These are phyloP conservation scores for Lepidocyrtinus sp. DNA, from an alignment of 2,888 invertebrate genomes.

Conservation along the genomic window DNA sequence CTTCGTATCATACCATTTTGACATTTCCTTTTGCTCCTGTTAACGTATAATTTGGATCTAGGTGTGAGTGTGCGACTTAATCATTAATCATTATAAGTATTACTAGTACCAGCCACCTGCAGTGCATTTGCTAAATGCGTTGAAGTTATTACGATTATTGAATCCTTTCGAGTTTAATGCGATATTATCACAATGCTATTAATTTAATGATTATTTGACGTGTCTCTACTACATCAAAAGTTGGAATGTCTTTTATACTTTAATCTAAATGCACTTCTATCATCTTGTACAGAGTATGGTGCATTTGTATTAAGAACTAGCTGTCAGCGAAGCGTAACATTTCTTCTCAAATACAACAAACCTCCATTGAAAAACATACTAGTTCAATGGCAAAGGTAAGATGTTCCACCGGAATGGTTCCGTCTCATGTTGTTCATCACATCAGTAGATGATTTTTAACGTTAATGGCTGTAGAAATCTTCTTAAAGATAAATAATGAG, in stretches of 20 bases:
- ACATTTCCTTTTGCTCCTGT: neutral
- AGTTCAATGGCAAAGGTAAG: constrained; percentile 65
- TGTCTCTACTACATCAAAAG: neutral
- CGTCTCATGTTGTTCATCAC: constrained; percentile 16
- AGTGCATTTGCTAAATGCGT: neutral
- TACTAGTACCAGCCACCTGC: neutral
- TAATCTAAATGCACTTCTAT: no score
- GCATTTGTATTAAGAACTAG: no score
- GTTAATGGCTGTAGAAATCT: neutral
- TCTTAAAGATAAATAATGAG: neutral
- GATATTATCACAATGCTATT: neutral
- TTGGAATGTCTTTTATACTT: neutral
- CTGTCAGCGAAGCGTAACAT: constrained; percentile 51
- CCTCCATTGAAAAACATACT: constrained; percentile 45
- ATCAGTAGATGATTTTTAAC: neutral
- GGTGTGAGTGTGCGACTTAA: neutral
- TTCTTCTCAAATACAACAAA: constrained; percentile 38
- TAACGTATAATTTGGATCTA: no score
- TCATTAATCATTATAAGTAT: neutral
- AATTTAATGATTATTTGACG: neutral
- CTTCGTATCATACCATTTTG: no score
- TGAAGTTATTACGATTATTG: no score
- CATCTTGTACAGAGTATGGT: no score
- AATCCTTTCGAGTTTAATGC: neutral
- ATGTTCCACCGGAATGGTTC: constrained; percentile 52